Conservation (phyloP, 2,113 vertebrate genomes). For the Carollia perspicillata region DNA sequence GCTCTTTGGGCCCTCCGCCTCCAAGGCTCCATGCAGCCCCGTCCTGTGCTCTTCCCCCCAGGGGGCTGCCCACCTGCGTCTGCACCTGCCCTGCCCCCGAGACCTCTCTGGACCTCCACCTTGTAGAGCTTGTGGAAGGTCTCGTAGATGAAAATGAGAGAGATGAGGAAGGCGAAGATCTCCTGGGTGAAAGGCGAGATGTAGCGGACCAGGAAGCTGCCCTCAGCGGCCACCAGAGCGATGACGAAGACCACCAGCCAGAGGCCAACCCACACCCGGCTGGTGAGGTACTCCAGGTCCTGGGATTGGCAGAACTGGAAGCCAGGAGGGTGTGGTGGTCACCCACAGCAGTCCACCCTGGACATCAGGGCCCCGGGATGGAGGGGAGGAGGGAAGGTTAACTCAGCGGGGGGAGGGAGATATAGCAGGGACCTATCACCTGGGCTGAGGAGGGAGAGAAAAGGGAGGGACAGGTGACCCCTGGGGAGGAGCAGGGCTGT, state of each 20-base stretch:
- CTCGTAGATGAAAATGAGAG: conserved; percentile 98
- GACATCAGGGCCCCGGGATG: rapidly evolving
- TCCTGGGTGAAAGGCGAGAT: conserved; percentile 99
- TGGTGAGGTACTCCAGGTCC: conserved; percentile 94
- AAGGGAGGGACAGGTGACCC: neutral
- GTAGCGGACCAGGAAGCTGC: conserved; percentile 97
- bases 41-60: neutral
- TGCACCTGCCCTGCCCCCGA: neutral
- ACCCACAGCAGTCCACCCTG: neutral
- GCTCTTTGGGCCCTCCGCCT: neutral
- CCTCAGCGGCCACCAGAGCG: conserved; percentile 94
- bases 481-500: neutral
- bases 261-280: conserved; percentile 97
- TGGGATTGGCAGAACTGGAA: conserved; percentile 94
- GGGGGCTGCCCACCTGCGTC: neutral
- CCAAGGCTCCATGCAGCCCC: rapidly evolving
- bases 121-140: conserved; percentile 96
- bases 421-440: neutral
- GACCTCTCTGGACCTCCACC: conserved; percentile 76
- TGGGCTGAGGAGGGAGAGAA: neutral
- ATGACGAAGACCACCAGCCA: conserved; percentile 97
- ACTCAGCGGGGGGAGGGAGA: neutral
- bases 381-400: neutral
- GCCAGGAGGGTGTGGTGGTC: conserved; percentile 18
- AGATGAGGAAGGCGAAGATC: conserved; percentile 99